These are phyloP conservation scores for mouse (Mus musculus) DNA, from an alignment of 2,113 vertebrate genomes.

Conservation along the genomic window DNA sequence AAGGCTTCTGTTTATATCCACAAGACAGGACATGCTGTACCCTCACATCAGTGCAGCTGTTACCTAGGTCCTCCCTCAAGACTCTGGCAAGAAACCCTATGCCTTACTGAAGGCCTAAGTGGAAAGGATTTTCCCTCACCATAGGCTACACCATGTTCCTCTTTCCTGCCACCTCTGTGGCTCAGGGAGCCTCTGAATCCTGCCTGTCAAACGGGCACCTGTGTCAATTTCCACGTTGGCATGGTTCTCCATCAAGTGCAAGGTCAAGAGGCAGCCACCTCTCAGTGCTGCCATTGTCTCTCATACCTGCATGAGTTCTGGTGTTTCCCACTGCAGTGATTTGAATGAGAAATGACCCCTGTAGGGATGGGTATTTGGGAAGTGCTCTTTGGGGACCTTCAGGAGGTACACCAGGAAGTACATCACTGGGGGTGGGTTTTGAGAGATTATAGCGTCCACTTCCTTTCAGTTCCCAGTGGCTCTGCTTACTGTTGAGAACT, in stretches of 20 bases:
- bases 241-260: background rate
- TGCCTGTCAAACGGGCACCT: background rate
- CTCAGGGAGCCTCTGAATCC: background rate
- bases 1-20: conserved; percentile 39
- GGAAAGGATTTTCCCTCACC: background rate
- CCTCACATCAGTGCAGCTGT: background rate
- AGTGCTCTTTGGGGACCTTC: background rate
- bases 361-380: background rate
- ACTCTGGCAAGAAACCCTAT: background rate
- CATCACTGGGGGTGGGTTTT: background rate
- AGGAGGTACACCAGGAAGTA: too few species aligned
- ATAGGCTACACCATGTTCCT: background rate
- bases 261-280: background rate
- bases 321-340: background rate
- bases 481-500: background rate
- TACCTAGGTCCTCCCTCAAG: background rate
- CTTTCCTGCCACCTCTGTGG: background rate
- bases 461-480: background rate
- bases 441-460: background rate
- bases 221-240: background rate
- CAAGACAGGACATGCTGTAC: conserved; percentile 36
- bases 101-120: background rate
- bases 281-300: background rate
- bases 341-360: background rate
- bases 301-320: background rate